Base-by-base conservation (phyloP, 1,140 invertebrate species). In the Bombus confusus region DNA sequence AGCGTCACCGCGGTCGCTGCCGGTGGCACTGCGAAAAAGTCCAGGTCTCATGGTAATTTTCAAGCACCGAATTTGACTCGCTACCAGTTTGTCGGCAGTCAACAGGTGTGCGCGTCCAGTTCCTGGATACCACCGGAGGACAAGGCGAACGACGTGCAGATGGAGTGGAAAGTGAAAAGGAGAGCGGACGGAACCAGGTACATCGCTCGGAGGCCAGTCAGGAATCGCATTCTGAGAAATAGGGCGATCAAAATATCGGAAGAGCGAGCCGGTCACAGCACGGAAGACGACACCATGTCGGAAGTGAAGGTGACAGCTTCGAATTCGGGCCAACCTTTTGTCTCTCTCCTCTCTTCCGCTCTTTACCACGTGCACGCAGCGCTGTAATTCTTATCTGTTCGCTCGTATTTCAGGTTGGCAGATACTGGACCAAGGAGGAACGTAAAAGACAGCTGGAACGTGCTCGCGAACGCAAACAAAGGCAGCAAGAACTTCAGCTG, bases 81-180 rank as follows among this genome's bases (percentile, higher is more conserved):
- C 71, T 96, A 96, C 87, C 96, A 96, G 52, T 96, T 96, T 84
- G 95, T 96, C 22, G 96, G 96, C 41, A 96, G 95, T 80, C 96
- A 96, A 91, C 95, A 96, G 90, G 96, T 96, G 83, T 93, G 94
- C 84, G 86, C 88, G 0, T 91, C 93, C 25, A 89, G 90, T 34
- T 88, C 91, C 6, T 92, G 91, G 92, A 92, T 88, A 62, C 93
- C 89, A 52, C 91, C 92, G 12, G 94, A 95, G 37, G 95, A 94
- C 8, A 94, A 93, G 10, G 72, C 52, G 12, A 91, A 90, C 80
- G 95, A 96, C 66, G 93, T 95, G 0, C 94, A 95, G 76, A 97
- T 97, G 97, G 97, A 97, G 85, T 97, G 97, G 97, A 97, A 98
- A 92, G 97, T 98, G 1, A 98, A 98, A 90, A 96, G 97, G 47